A percentile compares a stretch with the other conserved stretches of the same genome.
Conservation (phyloP, 2,888 invertebrate species). For the Metopia argyrocephala region DNA sequence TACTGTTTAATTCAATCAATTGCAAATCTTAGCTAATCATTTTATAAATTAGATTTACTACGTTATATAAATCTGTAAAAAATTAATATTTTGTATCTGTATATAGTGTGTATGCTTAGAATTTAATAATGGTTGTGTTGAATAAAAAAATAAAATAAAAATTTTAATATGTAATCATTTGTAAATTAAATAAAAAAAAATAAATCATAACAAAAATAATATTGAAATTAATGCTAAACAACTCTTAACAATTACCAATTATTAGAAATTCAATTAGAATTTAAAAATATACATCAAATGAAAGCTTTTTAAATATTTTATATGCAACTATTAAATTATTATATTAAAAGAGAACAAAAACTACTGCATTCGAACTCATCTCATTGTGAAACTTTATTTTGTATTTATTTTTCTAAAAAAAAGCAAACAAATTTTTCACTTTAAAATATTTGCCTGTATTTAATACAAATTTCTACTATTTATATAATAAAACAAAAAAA, state of each 20-base stretch:
- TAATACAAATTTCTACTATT: conserved; percentile 44
- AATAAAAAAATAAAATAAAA: conserved; percentile 19
- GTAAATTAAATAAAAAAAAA: conserved; percentile 17
- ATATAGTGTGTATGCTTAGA: conserved; percentile 29
- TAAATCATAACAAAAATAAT: neutral
- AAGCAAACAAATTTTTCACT: neutral
- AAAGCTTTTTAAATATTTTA: conserved; percentile 43
- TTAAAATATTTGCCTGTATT: conserved; percentile 7
- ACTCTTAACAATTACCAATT: conserved; percentile 10
- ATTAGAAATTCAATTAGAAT: conserved; percentile 6
- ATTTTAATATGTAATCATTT: neutral
- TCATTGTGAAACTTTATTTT: conserved; percentile 5
- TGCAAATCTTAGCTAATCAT: no score
- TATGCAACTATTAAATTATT: conserved; percentile 20
- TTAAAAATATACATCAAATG: neutral
- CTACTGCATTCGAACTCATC: neutral
- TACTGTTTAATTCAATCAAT: no score
- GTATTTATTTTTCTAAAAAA: neutral
- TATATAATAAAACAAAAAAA: conserved; percentile 15
- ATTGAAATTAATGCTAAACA: conserved; percentile 12
- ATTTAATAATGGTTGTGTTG: conserved; percentile 55
- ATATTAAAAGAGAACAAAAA: neutral
- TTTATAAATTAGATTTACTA: neutral
- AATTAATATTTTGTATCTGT: neutral
- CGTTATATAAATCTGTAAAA: neutral